phyloP scores from a whole-genome alignment of 2,797 vertebrate species.

The Heterohyrax brucei region DNA sequence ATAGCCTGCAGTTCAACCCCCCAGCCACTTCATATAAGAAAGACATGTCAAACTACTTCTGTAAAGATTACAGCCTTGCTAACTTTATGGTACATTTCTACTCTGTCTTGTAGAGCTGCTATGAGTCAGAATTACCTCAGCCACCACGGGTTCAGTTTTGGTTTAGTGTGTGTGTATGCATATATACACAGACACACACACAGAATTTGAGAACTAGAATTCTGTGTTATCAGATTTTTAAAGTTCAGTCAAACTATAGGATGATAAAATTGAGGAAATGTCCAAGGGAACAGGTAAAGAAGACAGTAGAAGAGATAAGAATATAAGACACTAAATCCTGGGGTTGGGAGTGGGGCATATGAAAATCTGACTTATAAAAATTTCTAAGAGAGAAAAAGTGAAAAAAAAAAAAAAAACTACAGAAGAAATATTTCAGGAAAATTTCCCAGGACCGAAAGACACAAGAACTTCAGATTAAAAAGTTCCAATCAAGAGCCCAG shows the following conservation, averaged over 20 bases:
- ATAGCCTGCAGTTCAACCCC: not conserved
- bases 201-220: not conserved
- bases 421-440: conserved; percentile 41
- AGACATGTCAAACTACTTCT: not conserved
- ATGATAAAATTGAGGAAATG: conserved; percentile 51
- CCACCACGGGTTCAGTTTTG: not conserved
- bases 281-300: conserved; percentile 34
- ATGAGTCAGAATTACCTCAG: not conserved
- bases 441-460: conserved; percentile 24
- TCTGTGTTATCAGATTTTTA: not conserved
- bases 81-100: not conserved
- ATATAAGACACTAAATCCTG: not conserved
- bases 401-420: conserved; percentile 13
- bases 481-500: not conserved
- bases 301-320: not conserved
- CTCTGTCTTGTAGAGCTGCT: not conserved
- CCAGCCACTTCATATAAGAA: not conserved
- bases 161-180: not conserved
- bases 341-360: not conserved
- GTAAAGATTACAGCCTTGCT: not conserved
- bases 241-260: not conserved
- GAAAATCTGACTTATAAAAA: conserved; percentile 12
- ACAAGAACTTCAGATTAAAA: conserved; percentile 10
- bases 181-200: not conserved
- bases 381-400: conserved; percentile 26